Conservation (phyloP, 2,888 invertebrate genomes). For the Xanthostigma xanthostigma region DNA sequence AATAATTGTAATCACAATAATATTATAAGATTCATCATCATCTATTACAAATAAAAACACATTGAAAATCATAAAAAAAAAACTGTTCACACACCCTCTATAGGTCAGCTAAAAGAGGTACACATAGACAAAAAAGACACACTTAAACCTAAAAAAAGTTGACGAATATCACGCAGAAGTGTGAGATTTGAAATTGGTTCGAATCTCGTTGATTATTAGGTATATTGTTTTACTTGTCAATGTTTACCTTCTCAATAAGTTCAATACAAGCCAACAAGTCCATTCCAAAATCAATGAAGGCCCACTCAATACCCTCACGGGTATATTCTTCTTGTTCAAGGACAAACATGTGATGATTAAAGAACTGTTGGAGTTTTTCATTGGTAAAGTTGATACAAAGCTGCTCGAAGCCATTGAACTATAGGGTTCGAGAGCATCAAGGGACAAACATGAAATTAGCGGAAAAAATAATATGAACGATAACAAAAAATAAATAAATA, state of each 20-base stretch:
- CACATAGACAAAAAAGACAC: too few species aligned
- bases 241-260: constrained; percentile 73
- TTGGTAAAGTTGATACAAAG: constrained; percentile 94
- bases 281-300: constrained; percentile 91
- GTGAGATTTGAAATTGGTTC: too few species aligned
- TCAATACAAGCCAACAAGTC: constrained; percentile 84
- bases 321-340: constrained; percentile 93
- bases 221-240: neutral
- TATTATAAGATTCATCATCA: too few species aligned
- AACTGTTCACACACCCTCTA: too few species aligned
- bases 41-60: too few species aligned
- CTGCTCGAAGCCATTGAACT: constrained; percentile 92
- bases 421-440: constrained; percentile 17
- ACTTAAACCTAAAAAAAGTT: too few species aligned
- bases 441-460: constrained; percentile 9
- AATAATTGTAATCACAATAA: too few species aligned
- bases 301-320: constrained; percentile 80
- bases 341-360: constrained; percentile 94
- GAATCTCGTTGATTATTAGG: too few species aligned
- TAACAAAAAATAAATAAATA: neutral
- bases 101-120: too few species aligned
- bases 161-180: too few species aligned
- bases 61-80: too few species aligned
- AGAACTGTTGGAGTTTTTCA: constrained; percentile 89
- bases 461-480: constrained; percentile 7